Conservation (phyloP, 1,140 invertebrate species). For the Rhopalosiphum padi region DNA sequence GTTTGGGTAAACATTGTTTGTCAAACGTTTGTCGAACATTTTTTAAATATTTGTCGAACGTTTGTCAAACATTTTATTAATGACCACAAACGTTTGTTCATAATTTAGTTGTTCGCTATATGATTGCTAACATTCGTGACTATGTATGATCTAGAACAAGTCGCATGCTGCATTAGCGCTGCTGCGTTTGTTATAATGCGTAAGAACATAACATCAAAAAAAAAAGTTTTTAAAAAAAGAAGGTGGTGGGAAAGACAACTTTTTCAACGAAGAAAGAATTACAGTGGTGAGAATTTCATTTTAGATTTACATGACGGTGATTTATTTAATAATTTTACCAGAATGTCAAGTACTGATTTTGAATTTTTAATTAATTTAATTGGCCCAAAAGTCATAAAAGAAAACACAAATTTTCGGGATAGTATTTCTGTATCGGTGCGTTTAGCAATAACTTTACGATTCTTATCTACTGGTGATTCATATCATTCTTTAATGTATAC, state of each 20-base stretch:
- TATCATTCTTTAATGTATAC: neutral
- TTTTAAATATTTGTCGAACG: neutral
- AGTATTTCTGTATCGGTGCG: no score
- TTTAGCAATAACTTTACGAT: neutral
- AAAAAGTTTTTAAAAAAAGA: conserved; percentile 1
- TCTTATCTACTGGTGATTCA: neutral
- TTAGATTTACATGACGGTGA: neutral
- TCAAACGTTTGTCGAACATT: neutral
- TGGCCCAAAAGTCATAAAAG: neutral
- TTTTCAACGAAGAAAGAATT: neutral
- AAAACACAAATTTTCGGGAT: neutral
- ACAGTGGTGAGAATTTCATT: conserved; percentile 4
- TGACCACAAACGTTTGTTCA: neutral
- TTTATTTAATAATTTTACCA: conserved; percentile 8
- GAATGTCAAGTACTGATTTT: neutral
- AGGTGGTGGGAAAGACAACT: conserved; percentile 2
- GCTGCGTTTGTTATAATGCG: conserved; percentile 28
- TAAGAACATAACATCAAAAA: neutral
- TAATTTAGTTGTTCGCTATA: neutral
- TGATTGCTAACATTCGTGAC: neutral
- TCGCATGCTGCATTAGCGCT: neutral
- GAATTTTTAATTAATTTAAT: conserved; percentile 14
- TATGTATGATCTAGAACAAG: neutral
- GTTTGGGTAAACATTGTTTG: neutral
- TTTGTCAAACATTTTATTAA: neutral